These are phyloP conservation scores for Tamandua tetradactyla DNA, from an alignment of 2,797 vertebrate genomes.

Conservation along the genomic window DNA sequence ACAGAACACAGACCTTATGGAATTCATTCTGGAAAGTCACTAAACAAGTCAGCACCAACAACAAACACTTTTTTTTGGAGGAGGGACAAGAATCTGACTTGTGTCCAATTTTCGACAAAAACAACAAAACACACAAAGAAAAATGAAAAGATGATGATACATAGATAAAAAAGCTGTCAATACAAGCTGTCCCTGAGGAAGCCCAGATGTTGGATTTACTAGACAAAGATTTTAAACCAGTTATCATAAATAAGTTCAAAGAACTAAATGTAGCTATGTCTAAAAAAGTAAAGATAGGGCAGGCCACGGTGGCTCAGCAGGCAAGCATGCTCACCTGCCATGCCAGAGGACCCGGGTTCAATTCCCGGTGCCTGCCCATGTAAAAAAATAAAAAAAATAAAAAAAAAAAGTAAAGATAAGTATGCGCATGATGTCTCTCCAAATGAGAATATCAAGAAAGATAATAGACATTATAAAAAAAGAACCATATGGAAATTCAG, in stretches of 20 bases:
- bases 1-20: not conserved
- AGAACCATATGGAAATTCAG: not conserved
- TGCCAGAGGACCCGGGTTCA: too few species aligned
- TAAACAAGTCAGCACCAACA: not conserved
- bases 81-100: not conserved
- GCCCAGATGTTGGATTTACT: not conserved
- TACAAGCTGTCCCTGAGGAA: not conserved
- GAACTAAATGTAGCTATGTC: too few species aligned
- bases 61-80: not conserved
- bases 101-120: not conserved
- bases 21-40: not conserved
- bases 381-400: too few species aligned
- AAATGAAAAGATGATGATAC: not conserved
- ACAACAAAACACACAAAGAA: not conserved
- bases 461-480: not conserved
- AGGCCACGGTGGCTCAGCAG: too few species aligned
- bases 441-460: not conserved
- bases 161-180: not conserved
- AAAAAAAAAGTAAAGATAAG: too few species aligned
- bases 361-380: too few species aligned
- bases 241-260: not conserved
- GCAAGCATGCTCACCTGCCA: too few species aligned
- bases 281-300: too few species aligned
- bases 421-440: not conserved
- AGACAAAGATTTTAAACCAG: not conserved